phyloP scores from a whole-genome alignment of 2,888 invertebrate species.

The Lasioglossum calceatum region DNA sequence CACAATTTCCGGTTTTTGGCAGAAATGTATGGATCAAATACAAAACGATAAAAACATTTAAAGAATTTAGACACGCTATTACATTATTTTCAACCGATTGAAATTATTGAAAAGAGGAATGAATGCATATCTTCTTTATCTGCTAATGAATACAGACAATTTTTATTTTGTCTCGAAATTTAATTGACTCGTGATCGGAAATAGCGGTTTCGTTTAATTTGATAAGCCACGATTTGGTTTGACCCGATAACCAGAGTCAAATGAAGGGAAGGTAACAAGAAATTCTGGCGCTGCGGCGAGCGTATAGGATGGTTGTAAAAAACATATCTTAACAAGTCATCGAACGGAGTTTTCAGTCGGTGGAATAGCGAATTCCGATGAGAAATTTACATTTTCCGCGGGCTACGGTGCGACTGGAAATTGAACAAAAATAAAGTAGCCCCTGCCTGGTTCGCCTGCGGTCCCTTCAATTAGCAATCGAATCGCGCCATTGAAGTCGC shows the following conservation, averaged over 20 bases:
- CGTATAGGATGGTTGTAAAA: background rate
- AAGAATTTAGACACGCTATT: background rate
- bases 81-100: background rate
- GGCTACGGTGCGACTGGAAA: slow-evolving; percentile 31
- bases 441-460: slow-evolving; percentile 2
- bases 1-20: background rate
- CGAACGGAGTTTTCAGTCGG: background rate
- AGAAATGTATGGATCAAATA: background rate
- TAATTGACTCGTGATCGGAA: background rate
- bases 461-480: slow-evolving; percentile 48
- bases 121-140: no score
- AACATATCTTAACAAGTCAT: background rate
- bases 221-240: background rate
- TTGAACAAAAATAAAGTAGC: slow-evolving; percentile 44
- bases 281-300: background rate
- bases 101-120: background rate
- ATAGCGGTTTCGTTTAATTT: background rate
- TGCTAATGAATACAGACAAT: background rate
- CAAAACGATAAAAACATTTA: background rate
- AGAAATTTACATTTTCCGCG: slow-evolving; percentile 15
- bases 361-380: background rate
- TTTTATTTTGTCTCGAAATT: background rate
- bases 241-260: background rate
- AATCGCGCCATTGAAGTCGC: slow-evolving; percentile 39
- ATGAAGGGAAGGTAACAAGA: background rate